Base-by-base conservation (phyloP, 2,113 vertebrate genomes). In the Heptranchias perlo region DNA sequence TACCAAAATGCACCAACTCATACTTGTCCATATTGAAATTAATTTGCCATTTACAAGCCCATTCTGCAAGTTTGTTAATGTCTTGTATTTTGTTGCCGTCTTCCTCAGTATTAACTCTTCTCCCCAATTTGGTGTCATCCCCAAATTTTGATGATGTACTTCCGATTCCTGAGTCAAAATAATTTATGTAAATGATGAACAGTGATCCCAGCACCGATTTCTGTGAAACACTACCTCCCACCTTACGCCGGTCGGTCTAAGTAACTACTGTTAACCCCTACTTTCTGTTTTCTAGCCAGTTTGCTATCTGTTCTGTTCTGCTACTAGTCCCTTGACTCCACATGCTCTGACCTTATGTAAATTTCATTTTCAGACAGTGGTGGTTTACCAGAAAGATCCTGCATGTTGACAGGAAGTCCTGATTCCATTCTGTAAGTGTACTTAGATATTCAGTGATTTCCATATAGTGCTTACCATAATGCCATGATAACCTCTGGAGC, bases 361-460 rank as follows among this genome's bases (percentile, higher is more conserved):
- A 25, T 94, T 91, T 35, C 58, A 93, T 94, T 95, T 97, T 0
- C 96, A 99, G 99, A 99, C 96, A 99, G 99, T 95, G 99, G 99
- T 96, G 99, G 99, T 0, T 98, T 99, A 97, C 99, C 99, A 73
- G 99, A 99, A 91, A 98, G 99, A 96, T 99, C 98, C 0, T 99
- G 99, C 97, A 99, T 99, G 97, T 97, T 99, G 97, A 99, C 99
- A 84, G 99, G 99, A 96, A 97, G 98, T 25, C 99, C 98, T 87
- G 99, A 99, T 86, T 98, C 99, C 96, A 99, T 99, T 96, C 98
- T 98, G 99, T 99, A 97, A 98, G 99, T 99, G 58, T 62, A 96
- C 18, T 86, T 64, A 47, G 39, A 69, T 73, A 69, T 28, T 95
- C 31, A 49, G 64, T 67, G 35, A 94, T 64, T 94, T 94, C 35